phyloP scores from a whole-genome alignment of 1,140 invertebrate species.

The Leptinotarsa defecta region DNA sequence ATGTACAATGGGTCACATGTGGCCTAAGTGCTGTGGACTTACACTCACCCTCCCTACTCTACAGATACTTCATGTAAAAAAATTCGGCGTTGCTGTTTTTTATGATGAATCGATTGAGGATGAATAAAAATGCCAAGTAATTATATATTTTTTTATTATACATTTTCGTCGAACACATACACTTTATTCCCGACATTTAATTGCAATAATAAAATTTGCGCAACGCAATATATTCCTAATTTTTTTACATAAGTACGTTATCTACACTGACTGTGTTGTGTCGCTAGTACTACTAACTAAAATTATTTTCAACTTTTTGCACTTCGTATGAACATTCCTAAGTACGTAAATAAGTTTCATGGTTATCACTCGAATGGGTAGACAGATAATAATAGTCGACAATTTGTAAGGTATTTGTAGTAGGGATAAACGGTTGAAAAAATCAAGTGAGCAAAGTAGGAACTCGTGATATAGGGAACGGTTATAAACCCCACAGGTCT shows the following conservation, averaged over 20 bases:
- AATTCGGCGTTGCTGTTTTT: too few relatives aligned
- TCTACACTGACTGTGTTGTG: constrained; percentile 19
- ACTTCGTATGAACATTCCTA: constrained; percentile 3
- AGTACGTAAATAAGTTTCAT: constrained; percentile 13
- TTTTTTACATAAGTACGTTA: constrained; percentile 26
- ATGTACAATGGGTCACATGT: too few relatives aligned
- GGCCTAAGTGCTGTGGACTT: too few relatives aligned
- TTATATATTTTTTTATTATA: constrained; percentile 22
- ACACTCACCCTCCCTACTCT: too few relatives aligned
- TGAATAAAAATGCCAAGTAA: too few relatives aligned
- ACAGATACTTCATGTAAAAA: too few relatives aligned
- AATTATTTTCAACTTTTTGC: constrained; percentile 13
- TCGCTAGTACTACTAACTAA: constrained; percentile 15
- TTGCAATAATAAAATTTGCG: constrained; percentile 30
- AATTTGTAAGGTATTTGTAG: too few relatives aligned
- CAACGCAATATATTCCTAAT: neutral
- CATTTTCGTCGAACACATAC: constrained; percentile 25
- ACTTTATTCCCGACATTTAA: constrained; percentile 7
- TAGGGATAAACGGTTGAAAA: too few relatives aligned
- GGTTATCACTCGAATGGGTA: neutral
- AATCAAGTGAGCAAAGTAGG: too few relatives aligned
- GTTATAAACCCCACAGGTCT: too few relatives aligned
- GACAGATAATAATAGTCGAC: neutral
- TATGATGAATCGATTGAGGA: too few relatives aligned
- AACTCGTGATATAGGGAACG: too few relatives aligned